phyloP scores from a whole-genome alignment of 2,113 vertebrate species.

The Blennius ocellaris region DNA sequence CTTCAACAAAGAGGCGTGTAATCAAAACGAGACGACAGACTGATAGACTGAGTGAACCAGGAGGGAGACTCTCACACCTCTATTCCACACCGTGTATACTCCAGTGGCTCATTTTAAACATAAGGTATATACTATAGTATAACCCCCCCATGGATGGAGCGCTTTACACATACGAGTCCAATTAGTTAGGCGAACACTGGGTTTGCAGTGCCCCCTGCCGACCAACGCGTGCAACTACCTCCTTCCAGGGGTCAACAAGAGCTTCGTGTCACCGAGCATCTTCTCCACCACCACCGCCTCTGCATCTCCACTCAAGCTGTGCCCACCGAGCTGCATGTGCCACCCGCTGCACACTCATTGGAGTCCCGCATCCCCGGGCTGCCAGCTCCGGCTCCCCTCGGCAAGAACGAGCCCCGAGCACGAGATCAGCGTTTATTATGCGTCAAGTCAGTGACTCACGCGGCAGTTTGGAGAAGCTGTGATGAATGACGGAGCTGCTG shows the following conservation, averaged over 20 bases:
- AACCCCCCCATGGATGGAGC: neutral
- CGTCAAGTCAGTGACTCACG: slow-evolving; percentile 32
- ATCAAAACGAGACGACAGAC: neutral
- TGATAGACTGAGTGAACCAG: neutral
- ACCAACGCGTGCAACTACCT: neutral
- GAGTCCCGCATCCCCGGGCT: neutral
- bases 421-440: neutral
- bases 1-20: neutral
- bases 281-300: neutral
- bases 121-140: neutral
- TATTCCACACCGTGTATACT: slow-evolving; percentile 1
- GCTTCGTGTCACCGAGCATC: slow-evolving; percentile 47
- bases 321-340: neutral
- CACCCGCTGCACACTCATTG: slow-evolving; percentile 6
- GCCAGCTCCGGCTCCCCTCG: neutral
- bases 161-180: slow-evolving; percentile 12
- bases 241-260: slow-evolving; percentile 41
- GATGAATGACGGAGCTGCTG: slow-evolving; percentile 42
- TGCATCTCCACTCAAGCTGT: slow-evolving; percentile 1
- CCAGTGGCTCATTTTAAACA: slow-evolving; percentile 24
- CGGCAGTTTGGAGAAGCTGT: slow-evolving; percentile 12
- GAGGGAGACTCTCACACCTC: neutral
- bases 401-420: neutral
- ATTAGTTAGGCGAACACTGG: slow-evolving; percentile 19
- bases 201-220: slow-evolving; percentile 65